phyloP scores from a whole-genome alignment of 2,888 invertebrate genomes.

The Nemotelus nigrinus region DNA sequence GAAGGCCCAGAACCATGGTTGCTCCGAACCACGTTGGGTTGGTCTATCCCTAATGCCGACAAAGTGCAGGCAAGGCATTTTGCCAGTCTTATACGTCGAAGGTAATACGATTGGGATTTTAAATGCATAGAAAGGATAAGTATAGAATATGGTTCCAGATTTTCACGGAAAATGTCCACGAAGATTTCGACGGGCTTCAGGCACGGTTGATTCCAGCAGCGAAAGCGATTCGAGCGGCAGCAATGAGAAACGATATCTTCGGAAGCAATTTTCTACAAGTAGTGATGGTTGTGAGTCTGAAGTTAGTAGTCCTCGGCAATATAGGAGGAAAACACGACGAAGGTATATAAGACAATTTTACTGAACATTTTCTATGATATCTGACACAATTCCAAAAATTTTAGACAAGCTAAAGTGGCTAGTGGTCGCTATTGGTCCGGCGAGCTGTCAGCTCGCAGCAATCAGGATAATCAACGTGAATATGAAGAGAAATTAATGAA shows the following conservation, averaged over 20 bases:
- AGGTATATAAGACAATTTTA: slow-evolving; percentile 13
- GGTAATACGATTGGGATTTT: slow-evolving; percentile 51
- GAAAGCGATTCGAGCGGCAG: slow-evolving; percentile 60
- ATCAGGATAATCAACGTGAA: slow-evolving; percentile 88
- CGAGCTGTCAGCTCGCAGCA: slow-evolving; percentile 81
- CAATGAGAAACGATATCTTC: slow-evolving; percentile 49
- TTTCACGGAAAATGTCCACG: slow-evolving; percentile 54
- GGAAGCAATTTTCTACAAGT: slow-evolving; percentile 58
- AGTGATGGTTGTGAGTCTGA: slow-evolving; percentile 65
- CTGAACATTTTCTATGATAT: background rate
- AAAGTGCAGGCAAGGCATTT: slow-evolving; percentile 61
- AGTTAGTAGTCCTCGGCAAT: slow-evolving; percentile 55
- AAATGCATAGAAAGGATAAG: slow-evolving; percentile 12
- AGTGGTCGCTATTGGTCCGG: slow-evolving; percentile 78
- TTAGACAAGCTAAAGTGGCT: slow-evolving; percentile 47
- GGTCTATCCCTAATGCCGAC: slow-evolving; percentile 62
- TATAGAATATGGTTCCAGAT: slow-evolving; percentile 4
- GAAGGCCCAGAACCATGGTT: slow-evolving; percentile 55
- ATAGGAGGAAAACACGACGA: slow-evolving; percentile 29
- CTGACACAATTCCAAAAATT: background rate
- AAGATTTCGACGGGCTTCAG: slow-evolving; percentile 51
- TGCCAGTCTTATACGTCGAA: slow-evolving; percentile 59
- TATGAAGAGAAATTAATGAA: slow-evolving; percentile 81
- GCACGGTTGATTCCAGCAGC: slow-evolving; percentile 59
- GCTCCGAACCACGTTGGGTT: slow-evolving; percentile 58